Percentiles rank a stretch among this genome's conserved stretches.
Evolutionary conservation across 2,797 vertebrate genomes (phyloP).

Genomic region (Synanceia verrucosa): DNA sequence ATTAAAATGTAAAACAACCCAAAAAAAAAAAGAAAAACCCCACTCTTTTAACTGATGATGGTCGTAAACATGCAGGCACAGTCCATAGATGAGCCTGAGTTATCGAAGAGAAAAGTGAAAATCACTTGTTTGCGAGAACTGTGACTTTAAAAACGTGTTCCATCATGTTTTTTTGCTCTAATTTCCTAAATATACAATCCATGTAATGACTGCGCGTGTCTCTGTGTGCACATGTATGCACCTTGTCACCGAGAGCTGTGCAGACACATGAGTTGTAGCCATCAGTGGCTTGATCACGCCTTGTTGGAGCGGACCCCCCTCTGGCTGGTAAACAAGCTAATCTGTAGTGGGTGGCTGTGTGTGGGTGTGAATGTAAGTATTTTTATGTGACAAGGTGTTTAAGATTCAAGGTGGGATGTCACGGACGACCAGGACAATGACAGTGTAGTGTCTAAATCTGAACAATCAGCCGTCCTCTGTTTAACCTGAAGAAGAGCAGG

Average conservation of each 20-base stretch:
- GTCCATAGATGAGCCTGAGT: not conserved
- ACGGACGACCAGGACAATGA: slow-evolving; percentile 15
- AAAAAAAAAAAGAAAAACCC: too few relatives aligned
- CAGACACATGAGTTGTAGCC: slow-evolving; percentile 73
- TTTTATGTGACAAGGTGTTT: slow-evolving; percentile 73
- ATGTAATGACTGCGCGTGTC: slow-evolving; percentile 26
- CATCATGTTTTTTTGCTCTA: not conserved
- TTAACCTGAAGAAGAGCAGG: slow-evolving; percentile 12
- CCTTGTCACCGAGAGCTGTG: slow-evolving; percentile 65
- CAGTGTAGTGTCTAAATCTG: slow-evolving; percentile 27
- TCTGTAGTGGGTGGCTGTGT: slow-evolving; percentile 42
- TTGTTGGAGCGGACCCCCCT: slow-evolving; percentile 72
- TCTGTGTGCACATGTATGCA: slow-evolving; percentile 3
- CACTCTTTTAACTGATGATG: too few relatives aligned
- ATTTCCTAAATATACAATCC: slow-evolving; percentile 41
- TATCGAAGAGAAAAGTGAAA: not conserved
- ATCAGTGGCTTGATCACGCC: slow-evolving; percentile 74
- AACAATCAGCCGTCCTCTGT: not conserved
- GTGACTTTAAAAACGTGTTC: slow-evolving; percentile 9
- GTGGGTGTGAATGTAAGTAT: slow-evolving; percentile 43
- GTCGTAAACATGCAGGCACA: too few relatives aligned
- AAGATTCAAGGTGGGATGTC: slow-evolving; percentile 68
- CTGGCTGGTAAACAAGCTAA: slow-evolving; percentile 77
- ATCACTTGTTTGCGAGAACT: not conserved
- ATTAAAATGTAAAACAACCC: not conserved